Evolutionary conservation across 2,888 invertebrate species (phyloP).

Genomic region (Dicranocentrus wangi): DNA sequence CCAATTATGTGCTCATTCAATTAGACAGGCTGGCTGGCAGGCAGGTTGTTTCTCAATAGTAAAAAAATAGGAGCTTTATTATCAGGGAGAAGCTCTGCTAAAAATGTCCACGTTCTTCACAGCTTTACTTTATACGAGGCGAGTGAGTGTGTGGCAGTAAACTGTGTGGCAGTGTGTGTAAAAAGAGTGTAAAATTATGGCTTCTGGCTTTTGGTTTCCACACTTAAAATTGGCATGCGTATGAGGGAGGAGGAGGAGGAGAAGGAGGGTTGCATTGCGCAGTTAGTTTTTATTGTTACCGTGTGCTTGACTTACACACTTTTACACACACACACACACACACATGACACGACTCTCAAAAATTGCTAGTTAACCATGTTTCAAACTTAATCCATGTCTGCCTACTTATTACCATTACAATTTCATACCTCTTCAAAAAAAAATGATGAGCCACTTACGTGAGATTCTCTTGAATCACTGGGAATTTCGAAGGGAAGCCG

Average conservation of each 20-base stretch:
- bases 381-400: too few relatives aligned
- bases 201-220: background rate
- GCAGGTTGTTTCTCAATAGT: background rate
- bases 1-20: background rate
- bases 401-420: too few relatives aligned
- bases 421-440: background rate
- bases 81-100: background rate
- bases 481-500: slow-evolving; percentile 10
- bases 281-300: background rate
- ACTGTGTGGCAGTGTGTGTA: too few relatives aligned
- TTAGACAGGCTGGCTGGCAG: background rate
- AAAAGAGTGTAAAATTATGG: too few relatives aligned
- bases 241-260: background rate
- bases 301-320: background rate
- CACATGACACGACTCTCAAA: too few relatives aligned
- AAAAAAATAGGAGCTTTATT: too few relatives aligned
- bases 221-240: background rate
- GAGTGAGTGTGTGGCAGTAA: too few relatives aligned
- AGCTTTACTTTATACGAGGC: too few relatives aligned
- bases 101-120: background rate
- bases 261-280: too few relatives aligned
- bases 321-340: too few relatives aligned
- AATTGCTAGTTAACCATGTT: too few relatives aligned
- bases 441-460: background rate
- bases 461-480: background rate